Conservation (phyloP, 2,888 invertebrate genomes). For the Eulithis testata region DNA sequence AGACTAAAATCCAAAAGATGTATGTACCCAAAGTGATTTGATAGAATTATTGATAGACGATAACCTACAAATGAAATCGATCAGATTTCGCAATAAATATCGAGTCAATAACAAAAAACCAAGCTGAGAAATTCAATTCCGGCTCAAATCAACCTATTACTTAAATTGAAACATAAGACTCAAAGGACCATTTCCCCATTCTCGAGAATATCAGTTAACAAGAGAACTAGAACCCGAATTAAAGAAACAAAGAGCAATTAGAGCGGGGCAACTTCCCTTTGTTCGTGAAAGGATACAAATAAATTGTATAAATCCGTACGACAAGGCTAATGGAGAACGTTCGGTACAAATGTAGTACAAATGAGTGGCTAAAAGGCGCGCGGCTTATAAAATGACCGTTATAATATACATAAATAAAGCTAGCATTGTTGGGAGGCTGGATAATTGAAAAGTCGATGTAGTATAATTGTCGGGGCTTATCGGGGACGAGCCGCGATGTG, state of each 20-base stretch:
- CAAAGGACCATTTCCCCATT: constrained; percentile 34
- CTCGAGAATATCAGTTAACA: constrained; percentile 40
- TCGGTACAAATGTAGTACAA: constrained; percentile 50
- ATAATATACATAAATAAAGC: constrained; percentile 82
- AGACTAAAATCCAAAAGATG: constrained; percentile 12
- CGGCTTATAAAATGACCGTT: constrained; percentile 77
- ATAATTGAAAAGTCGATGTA: constrained; percentile 85
- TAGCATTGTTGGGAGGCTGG: constrained; percentile 80
- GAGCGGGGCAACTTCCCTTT: constrained; percentile 41
- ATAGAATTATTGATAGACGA: too few species aligned
- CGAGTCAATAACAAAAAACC: constrained; percentile 11
- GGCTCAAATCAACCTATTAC: constrained; percentile 25
- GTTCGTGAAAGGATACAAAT: constrained; percentile 45
- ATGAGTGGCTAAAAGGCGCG: constrained; percentile 62
- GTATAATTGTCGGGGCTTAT: constrained; percentile 84
- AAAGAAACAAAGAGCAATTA: constrained; percentile 46
- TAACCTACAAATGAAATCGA: background rate
- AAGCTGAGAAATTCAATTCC: constrained; percentile 14
- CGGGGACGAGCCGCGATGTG: constrained; percentile 79
- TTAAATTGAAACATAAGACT: constrained; percentile 33
- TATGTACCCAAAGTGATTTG: background rate
- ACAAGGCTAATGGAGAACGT: constrained; percentile 56
- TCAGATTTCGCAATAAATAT: constrained; percentile 10
- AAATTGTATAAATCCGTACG: constrained; percentile 45
- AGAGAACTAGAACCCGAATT: constrained; percentile 43